A percentile compares a stretch with the other conserved stretches of the same genome.
These are phyloP conservation scores for Cataglyphis albicans DNA, from an alignment of 2,888 invertebrate species.

Conservation along the genomic window DNA sequence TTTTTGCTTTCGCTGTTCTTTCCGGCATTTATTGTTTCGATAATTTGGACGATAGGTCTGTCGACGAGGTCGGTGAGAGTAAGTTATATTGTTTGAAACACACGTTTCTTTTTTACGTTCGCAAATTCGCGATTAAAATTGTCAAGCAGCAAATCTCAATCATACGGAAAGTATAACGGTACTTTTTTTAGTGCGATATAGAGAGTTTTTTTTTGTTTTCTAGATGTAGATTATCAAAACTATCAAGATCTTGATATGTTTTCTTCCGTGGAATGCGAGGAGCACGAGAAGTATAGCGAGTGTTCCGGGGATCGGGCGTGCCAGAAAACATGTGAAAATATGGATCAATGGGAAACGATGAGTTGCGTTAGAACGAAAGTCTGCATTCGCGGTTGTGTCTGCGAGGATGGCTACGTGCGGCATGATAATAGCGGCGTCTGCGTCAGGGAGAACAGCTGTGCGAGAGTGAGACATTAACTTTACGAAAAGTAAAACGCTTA, in stretches of 20 bases:
- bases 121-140: constrained; percentile 3
- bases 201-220: constrained; percentile 11
- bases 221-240: constrained; percentile 13
- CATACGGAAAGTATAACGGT: background rate
- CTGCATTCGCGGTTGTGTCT: constrained; percentile 75
- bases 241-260: background rate
- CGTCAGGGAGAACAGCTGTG: constrained; percentile 62
- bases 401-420: constrained; percentile 68
- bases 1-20: background rate
- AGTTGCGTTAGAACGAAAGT: constrained; percentile 63
- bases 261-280: constrained; percentile 53
- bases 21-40: constrained; percentile 5
- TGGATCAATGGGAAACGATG: constrained; percentile 57
- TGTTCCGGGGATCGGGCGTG: constrained; percentile 70
- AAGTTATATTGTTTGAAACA: background rate
- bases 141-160: background rate
- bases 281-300: constrained; percentile 63
- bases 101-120: background rate
- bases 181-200: background rate
- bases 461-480: constrained; percentile 58
- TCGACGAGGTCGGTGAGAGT: constrained; percentile 27
- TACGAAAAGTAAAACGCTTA: background rate
- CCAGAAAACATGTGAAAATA: constrained; percentile 72
- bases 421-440: constrained; percentile 58
- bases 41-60: background rate